phyloP scores from a whole-genome alignment of 2,797 vertebrate species.

The Sandelia bainsii region DNA sequence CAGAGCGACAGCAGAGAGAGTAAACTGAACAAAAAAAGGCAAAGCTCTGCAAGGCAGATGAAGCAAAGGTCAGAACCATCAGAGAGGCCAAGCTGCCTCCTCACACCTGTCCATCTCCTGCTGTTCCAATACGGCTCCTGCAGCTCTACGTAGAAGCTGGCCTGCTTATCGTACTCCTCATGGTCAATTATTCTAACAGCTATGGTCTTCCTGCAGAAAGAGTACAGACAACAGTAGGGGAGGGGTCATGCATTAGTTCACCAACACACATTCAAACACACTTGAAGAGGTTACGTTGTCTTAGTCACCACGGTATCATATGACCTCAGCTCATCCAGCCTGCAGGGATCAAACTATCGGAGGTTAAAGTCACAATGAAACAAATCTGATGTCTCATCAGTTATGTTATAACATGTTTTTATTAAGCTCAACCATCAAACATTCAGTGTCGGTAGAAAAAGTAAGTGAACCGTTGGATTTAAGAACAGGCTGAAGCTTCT shows the following conservation, averaged over 20 bases:
- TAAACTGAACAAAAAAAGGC: slow-evolving; percentile 73
- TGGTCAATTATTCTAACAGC: slow-evolving; percentile 93
- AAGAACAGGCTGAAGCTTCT: no score
- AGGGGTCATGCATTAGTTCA: slow-evolving; percentile 79
- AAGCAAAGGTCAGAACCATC: slow-evolving; percentile 73
- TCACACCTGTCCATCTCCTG: slow-evolving; percentile 96
- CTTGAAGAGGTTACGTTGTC: not conserved
- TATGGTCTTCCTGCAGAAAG: slow-evolving; percentile 92
- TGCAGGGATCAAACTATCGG: slow-evolving; percentile 10
- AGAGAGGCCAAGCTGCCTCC: slow-evolving; percentile 80
- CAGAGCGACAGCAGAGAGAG: slow-evolving; percentile 49
- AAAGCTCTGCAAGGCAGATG: slow-evolving; percentile 44
- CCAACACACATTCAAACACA: slow-evolving; percentile 31
- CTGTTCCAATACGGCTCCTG: slow-evolving; percentile 93
- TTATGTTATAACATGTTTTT: no score
- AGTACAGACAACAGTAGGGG: slow-evolving; percentile 86
- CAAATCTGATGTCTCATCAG: not conserved
- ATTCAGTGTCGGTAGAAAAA: no score
- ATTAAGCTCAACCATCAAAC: no score
- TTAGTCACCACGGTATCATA: not conserved
- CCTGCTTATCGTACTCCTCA: slow-evolving; percentile 95
- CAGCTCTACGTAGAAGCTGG: slow-evolving; percentile 95
- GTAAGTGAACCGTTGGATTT: no score
- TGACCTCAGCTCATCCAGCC: slow-evolving; percentile 13
- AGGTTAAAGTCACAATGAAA: slow-evolving; percentile 14